Evolutionary conservation across 1,140 invertebrate species (phyloP).

Genomic region (Drosophila serrata): DNA sequence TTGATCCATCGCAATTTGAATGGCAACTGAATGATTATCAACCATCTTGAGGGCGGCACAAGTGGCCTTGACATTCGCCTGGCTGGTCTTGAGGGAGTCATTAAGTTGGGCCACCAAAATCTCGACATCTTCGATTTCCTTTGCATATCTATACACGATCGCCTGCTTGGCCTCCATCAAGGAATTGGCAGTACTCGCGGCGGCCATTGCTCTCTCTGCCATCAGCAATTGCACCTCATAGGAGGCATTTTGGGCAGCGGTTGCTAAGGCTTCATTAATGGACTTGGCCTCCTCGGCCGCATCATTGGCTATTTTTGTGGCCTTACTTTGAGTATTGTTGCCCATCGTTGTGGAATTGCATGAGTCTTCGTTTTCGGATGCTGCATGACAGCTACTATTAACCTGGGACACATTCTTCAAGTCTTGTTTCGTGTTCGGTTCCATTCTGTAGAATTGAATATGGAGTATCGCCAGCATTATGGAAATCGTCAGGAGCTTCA

Average conservation of each 20-base stretch:
- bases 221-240: slow-evolving; percentile 89
- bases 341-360: not conserved
- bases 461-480: not conserved
- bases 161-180: slow-evolving; percentile 87
- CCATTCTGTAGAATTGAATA: not conserved
- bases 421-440: too few relatives aligned
- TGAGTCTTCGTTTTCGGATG: not conserved
- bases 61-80: slow-evolving; percentile 87
- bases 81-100: slow-evolving; percentile 86
- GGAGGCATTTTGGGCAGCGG: slow-evolving; percentile 88
- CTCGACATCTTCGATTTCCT: slow-evolving; percentile 87
- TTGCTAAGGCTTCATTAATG: slow-evolving; percentile 88
- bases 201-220: slow-evolving; percentile 88
- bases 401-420: not conserved
- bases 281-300: slow-evolving; percentile 88
- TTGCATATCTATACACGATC: slow-evolving; percentile 86
- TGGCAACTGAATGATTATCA: slow-evolving; percentile 82
- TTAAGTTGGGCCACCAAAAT: slow-evolving; percentile 87
- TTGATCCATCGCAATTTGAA: slow-evolving; percentile 82
- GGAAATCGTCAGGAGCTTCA: not conserved
- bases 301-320: slow-evolving; percentile 88
- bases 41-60: slow-evolving; percentile 86
- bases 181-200: slow-evolving; percentile 88
- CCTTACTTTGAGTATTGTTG: slow-evolving; percentile 49
- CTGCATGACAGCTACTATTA: not conserved